A percentile compares a stretch with the other conserved stretches of the same genome.
These are phyloP conservation scores for Paramormyrops kingsleyae DNA, from an alignment of 2,113 vertebrate species.

Conservation along the genomic window DNA sequence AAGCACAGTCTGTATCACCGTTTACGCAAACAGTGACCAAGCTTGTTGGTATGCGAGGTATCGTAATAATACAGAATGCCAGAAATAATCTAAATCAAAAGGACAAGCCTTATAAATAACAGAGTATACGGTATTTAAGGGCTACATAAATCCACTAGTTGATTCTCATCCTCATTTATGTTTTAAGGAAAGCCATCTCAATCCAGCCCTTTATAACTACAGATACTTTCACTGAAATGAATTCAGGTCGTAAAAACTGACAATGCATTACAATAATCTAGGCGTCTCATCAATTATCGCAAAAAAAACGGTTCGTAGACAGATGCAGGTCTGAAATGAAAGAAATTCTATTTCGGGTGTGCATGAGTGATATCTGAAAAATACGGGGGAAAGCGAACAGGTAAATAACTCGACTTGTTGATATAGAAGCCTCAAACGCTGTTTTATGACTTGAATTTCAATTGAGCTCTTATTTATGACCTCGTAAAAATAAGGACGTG, in stretches of 20 bases:
- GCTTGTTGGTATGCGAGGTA: neutral
- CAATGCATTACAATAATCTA: neutral
- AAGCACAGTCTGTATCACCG: neutral
- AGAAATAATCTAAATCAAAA: neutral
- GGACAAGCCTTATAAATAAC: neutral
- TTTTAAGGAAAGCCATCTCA: neutral
- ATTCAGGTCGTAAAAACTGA: neutral
- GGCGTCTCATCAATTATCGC: neutral
- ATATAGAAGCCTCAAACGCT: constrained; percentile 4
- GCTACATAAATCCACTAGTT: constrained; percentile 9
- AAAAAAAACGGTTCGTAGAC: neutral
- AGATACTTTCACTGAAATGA: neutral
- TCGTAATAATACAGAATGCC: neutral
- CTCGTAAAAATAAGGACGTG: constrained; percentile 17
- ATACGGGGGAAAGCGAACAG: neutral
- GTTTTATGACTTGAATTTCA: constrained; percentile 44
- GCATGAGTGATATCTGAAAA: neutral
- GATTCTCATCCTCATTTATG: neutral
- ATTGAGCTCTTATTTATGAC: constrained; percentile 41
- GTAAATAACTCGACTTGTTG: neutral
- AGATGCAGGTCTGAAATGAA: neutral
- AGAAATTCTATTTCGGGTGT: neutral
- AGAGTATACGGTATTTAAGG: neutral
- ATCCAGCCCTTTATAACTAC: neutral
- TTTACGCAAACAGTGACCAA: neutral